Base-by-base conservation (phyloP, 2,797 vertebrate species). In the Macropodus opercularis region DNA sequence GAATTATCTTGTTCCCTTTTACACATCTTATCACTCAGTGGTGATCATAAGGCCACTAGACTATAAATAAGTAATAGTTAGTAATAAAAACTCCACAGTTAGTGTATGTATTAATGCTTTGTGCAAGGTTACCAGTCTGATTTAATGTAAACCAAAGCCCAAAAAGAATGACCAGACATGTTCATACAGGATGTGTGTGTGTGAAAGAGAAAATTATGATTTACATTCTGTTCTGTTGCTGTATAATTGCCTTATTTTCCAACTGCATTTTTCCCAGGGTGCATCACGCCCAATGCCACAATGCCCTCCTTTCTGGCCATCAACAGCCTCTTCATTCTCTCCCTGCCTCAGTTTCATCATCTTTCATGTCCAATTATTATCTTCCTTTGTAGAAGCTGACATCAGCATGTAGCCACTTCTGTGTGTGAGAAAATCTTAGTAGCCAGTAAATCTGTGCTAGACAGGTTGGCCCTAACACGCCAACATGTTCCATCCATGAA, bases 241-340 rank as follows among this genome's bases (percentile, higher is more conserved):
- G 15, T 34, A 60, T 69, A 72, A 79, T 57, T 43, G 29, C 62
- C 63, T 55, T 57, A 68, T 65, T 87, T 73, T 77, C 77, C 47
- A 42, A 27, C 23, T 62, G 54, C 61, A 43, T n/a, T 50, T 63
- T 76, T 57, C 63, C 71, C 55, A 73, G 62, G 84, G 78, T 80
- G 73, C 79, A 79, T 92, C 86, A 85, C 40, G 75, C 47, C 42
- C 41, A 24, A 53, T 32, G 38, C 53, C 44, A 92, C 88, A 93
- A 89, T 81, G 74, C 35, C 58, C 24, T 62, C 64, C 86, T 80
- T 90, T 91, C 71, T 88, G 27, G 47, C 68, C 72, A 52, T 36
- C 36, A 63, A 89, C 82, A 87, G 62, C 57, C 62, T 65, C 66
- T 52, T 70, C 75, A 63, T 75, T 90, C 80, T 70, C 44, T 63